Evolutionary conservation across 2,888 invertebrate genomes (phyloP).

Genomic region (Steromphala cineraria): DNA sequence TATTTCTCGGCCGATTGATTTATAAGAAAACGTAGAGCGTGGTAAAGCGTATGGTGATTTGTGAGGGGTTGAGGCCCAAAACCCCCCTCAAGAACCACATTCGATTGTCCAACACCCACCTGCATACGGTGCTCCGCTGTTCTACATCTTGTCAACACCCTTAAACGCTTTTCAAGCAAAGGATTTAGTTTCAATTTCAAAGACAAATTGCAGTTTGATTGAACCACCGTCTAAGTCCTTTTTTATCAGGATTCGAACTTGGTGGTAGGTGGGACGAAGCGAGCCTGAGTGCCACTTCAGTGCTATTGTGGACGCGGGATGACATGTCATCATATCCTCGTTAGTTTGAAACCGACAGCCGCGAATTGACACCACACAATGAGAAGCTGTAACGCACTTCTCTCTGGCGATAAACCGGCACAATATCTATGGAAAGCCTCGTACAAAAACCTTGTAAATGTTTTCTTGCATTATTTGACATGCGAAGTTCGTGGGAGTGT

Average conservation of each 20-base stretch:
- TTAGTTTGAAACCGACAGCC: neutral
- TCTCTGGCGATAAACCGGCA: neutral
- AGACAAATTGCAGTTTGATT: constrained; percentile 1
- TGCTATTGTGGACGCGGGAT: neutral
- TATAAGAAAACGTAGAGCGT: neutral
- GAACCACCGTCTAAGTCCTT: neutral
- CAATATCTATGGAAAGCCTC: neutral
- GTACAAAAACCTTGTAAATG: constrained; percentile 13
- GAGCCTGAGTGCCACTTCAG: neutral
- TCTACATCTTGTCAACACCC: constrained; percentile 13
- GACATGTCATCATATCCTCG: neutral
- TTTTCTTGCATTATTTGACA: constrained; percentile 3
- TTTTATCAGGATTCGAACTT: neutral
- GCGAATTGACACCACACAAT: neutral
- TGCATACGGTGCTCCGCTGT: neutral
- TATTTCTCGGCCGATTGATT: constrained; percentile 9
- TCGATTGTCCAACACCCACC: neutral
- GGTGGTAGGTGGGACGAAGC: constrained; percentile 4
- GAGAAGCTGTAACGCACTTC: neutral
- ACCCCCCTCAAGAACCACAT: neutral
- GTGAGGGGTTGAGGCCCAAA: neutral
- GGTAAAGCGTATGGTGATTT: constrained; percentile 10
- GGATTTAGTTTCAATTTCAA: constrained; percentile 8
- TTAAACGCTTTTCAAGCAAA: constrained; percentile 11
- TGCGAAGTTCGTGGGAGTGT: neutral